Conservation (phyloP, 2,797 vertebrate species). For the Eutrigla gurnardus region DNA sequence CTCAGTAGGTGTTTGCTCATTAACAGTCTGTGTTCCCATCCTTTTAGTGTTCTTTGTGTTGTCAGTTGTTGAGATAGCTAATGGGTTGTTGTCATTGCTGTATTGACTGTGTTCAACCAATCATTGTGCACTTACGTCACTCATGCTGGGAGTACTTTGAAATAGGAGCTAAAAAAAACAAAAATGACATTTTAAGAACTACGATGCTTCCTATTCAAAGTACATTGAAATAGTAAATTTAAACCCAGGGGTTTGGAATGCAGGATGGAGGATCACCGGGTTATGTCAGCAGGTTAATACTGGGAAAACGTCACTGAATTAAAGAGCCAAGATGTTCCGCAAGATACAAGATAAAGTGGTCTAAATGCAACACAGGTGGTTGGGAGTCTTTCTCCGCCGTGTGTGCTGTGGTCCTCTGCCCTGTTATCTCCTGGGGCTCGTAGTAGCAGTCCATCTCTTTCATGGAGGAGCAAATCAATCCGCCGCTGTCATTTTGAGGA, state of each 20-base stretch:
- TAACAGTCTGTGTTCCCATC: background rate
- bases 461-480: slow-evolving; percentile 74
- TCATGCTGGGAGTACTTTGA: background rate
- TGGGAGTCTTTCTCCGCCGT: slow-evolving; percentile 42
- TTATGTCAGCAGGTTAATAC: background rate
- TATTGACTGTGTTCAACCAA: background rate
- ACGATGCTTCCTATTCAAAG: background rate
- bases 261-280: background rate
- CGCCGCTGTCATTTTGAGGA: slow-evolving; percentile 66
- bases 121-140: background rate
- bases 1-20: too few relatives aligned
- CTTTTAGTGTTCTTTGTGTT: background rate
- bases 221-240: background rate
- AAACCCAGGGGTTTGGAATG: background rate
- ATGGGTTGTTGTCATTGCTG: background rate
- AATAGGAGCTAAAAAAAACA: background rate
- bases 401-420: slow-evolving; percentile 31
- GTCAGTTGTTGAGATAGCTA: background rate
- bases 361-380: slow-evolving; percentile 72
- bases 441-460: slow-evolving; percentile 63
- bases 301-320: slow-evolving; percentile 6
- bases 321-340: slow-evolving; percentile 9
- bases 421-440: slow-evolving; percentile 63
- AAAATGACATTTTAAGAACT: background rate
- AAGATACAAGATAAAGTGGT: slow-evolving; percentile 49